Base-by-base conservation (phyloP, 2,797 vertebrate species). In the Sebastes hopkinsi region DNA sequence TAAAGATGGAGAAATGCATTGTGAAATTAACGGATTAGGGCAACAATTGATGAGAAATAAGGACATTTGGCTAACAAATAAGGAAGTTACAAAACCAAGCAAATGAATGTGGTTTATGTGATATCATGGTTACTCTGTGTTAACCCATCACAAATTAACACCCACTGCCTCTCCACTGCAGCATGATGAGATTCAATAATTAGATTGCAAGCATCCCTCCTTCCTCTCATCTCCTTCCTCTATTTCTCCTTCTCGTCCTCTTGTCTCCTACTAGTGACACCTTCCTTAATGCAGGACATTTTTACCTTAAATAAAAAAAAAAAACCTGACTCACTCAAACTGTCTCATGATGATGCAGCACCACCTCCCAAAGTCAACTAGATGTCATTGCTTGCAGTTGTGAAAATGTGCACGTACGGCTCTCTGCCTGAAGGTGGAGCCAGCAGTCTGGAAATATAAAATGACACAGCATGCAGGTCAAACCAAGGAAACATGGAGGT, bases 361-460 rank as follows among this genome's bases (percentile, higher is more conserved):
- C 36, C 70, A 55, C 66, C 76, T 72, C 56, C 65, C 5, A 78
- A 61, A 74, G 67, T 69, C 75, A 83, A 29, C 32, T 25, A 16
- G 12, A 23, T 27, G 62, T 52, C 62, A 72, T 20, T 72, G 56
- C 54, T 65, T 7, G 25, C 16, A 3, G 3, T 8, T 52, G 18
- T 34, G 22, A 29, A 59, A 66, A 71, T 2, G 8, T 87, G 81
- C 61, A 75, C 14, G 0, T 84, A 18, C n/a, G 23, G 6, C 10
- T 7, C 0, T 61, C 32, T 3, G 18, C 89, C 91, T 85, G 72
- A 27, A 72, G 94, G 75, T 86, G 94, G 92, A 0, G 81, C 82
- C 74, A 72, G 67, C 20, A 1, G 42, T 72, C 9, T 6, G 85
- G 14, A 18, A 81, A 87, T 34, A 23, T 10, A 1, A 60, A 54